These are phyloP conservation scores for Drosophila subsilvestris DNA, from an alignment of 2,888 invertebrate genomes.

Conservation along the genomic window DNA sequence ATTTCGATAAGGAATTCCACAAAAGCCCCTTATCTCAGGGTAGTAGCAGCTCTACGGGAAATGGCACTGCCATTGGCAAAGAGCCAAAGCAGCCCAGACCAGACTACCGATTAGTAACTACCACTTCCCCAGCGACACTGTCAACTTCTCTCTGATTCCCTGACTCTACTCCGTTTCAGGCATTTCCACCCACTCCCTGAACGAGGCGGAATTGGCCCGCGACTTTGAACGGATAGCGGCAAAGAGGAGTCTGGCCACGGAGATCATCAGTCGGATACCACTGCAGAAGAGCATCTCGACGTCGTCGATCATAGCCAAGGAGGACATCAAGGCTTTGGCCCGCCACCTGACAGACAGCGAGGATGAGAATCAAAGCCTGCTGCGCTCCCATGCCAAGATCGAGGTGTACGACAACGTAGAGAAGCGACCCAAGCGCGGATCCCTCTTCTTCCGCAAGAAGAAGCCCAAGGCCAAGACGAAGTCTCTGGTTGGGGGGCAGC, in stretches of 20 bases:
- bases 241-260: slow-evolving; percentile 85
- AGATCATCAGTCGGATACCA: slow-evolving; percentile 88
- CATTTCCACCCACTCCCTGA: slow-evolving; percentile 91
- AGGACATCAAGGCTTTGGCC: slow-evolving; percentile 83
- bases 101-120: slow-evolving; percentile 36
- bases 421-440: slow-evolving; percentile 94
- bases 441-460: slow-evolving; percentile 95
- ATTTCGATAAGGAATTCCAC: slow-evolving; percentile 74
- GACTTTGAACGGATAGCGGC: slow-evolving; percentile 84
- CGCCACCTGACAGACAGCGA: slow-evolving; percentile 84
- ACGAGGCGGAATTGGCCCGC: slow-evolving; percentile 92
- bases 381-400: slow-evolving; percentile 84
- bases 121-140: slow-evolving; percentile 23
- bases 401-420: slow-evolving; percentile 88
- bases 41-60: slow-evolving; percentile 2
- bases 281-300: slow-evolving; percentile 96
- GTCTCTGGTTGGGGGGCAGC: slow-evolving; percentile 73
- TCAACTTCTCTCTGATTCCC: not conserved
- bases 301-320: slow-evolving; percentile 91
- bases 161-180: slow-evolving; percentile 65
- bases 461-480: slow-evolving; percentile 86
- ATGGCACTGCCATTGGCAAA: slow-evolving; percentile 44
- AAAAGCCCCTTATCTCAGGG: slow-evolving; percentile 48
- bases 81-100: slow-evolving; percentile 18
- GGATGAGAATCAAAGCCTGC: slow-evolving; percentile 84